Percentiles rank a stretch among this genome's conserved stretches.
These are phyloP conservation scores for Masticophis lateralis DNA, from an alignment of 2,797 vertebrate genomes.

Conservation along the genomic window DNA sequence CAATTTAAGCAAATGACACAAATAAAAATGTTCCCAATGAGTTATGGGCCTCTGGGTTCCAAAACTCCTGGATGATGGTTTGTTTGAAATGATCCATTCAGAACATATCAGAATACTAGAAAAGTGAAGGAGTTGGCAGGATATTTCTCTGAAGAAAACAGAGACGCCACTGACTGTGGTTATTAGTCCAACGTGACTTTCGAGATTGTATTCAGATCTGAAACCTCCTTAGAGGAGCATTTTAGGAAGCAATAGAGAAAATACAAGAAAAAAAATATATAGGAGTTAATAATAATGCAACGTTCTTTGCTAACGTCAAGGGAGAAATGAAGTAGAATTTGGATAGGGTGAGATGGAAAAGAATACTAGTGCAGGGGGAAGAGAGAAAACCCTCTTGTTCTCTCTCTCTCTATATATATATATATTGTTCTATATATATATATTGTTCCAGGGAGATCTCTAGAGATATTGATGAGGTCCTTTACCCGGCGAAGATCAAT, in stretches of 20 bases:
- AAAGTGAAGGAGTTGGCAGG: neutral
- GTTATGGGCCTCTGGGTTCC: neutral
- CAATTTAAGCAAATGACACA: slow-evolving; percentile 1
- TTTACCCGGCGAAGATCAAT: too few species aligned
- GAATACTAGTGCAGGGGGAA: neutral
- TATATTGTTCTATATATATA: too few species aligned
- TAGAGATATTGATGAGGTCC: neutral
- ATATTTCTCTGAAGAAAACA: neutral
- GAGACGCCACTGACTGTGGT: slow-evolving; percentile 26
- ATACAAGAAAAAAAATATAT: neutral
- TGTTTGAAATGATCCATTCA: slow-evolving; percentile 18
- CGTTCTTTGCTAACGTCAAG: neutral
- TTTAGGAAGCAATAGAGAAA: neutral
- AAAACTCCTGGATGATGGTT: slow-evolving; percentile 18
- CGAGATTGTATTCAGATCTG: slow-evolving; percentile 18
- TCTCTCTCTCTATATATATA: too few species aligned
- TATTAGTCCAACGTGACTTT: slow-evolving; percentile 17
- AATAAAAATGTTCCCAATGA: neutral
- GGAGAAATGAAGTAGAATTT: slow-evolving; percentile 2
- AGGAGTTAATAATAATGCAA: neutral
- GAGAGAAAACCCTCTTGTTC: neutral
- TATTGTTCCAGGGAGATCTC: neutral
- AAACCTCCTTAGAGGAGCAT: neutral
- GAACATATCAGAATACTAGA: neutral
- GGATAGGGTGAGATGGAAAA: slow-evolving; percentile 1